These are phyloP conservation scores for Andrena trimmerana DNA, from an alignment of 2,888 invertebrate genomes.

Conservation along the genomic window DNA sequence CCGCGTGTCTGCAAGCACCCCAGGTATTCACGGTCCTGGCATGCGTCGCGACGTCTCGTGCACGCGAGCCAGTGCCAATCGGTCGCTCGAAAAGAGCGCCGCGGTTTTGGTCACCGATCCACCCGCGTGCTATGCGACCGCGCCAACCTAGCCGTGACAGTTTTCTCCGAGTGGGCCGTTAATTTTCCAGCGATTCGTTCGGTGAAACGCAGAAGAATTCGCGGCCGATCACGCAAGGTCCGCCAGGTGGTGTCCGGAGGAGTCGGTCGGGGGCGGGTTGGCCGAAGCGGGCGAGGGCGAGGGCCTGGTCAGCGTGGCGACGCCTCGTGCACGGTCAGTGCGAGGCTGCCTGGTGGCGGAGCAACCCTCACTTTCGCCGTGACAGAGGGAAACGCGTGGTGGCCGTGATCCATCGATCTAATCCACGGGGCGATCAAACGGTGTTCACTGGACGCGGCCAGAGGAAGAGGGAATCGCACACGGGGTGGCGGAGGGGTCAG, in stretches of 20 bases:
- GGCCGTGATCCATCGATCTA: slow-evolving; percentile 36
- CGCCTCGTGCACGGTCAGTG: slow-evolving; percentile 69
- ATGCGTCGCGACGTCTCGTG: slow-evolving; percentile 32
- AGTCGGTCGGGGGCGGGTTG: not conserved
- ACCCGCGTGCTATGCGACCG: not conserved
- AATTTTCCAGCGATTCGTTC: not conserved
- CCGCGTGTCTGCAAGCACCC: not conserved
- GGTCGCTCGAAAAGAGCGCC: slow-evolving; percentile 25
- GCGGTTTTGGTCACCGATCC: slow-evolving; percentile 9
- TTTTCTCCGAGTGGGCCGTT: no score
- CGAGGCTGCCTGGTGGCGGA: slow-evolving; percentile 63
- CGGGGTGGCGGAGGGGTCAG: slow-evolving; percentile 13
- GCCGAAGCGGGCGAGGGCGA: slow-evolving; percentile 33
- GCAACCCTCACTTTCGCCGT: slow-evolving; percentile 15
- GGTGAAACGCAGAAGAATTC: not conserved
- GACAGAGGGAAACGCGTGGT: slow-evolving; percentile 40
- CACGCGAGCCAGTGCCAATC: slow-evolving; percentile 30
- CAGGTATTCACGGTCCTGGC: slow-evolving; percentile 30
- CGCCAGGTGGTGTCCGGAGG: not conserved
- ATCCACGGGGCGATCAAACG: slow-evolving; percentile 16
- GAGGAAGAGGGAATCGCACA: not conserved
- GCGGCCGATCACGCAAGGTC: not conserved
- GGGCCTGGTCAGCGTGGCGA: slow-evolving; percentile 69
- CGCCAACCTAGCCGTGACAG: no score
- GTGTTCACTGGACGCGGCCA: not conserved